phyloP scores from a whole-genome alignment of 2,888 invertebrate species.

The Autographa gamma region DNA sequence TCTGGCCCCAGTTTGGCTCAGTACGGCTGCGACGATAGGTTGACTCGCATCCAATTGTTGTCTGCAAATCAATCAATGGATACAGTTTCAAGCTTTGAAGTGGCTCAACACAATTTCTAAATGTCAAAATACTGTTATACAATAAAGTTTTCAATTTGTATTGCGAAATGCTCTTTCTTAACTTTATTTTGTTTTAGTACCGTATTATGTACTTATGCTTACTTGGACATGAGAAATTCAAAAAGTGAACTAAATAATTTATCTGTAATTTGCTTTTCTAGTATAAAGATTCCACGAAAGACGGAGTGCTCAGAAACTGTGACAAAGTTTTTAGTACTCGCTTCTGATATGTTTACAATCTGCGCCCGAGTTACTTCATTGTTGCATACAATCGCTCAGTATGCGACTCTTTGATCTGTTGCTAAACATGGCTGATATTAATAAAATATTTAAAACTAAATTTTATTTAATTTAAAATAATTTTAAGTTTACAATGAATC shows the following conservation, averaged over 20 bases:
- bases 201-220: not conserved
- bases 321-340: constrained; percentile 2
- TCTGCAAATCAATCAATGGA: constrained; percentile 13
- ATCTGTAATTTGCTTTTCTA: not conserved
- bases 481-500: not conserved
- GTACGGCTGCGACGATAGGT: constrained; percentile 7
- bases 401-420: not conserved
- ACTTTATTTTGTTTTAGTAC: not conserved
- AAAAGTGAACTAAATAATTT: not conserved
- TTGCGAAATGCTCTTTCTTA: not conserved
- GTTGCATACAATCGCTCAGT: not conserved
- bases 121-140: constrained; percentile 41
- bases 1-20: not conserved
- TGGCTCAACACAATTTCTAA: constrained; percentile 33
- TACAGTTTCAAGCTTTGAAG: constrained; percentile 36
- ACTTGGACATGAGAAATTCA: not conserved
- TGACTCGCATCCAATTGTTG: constrained; percentile 8
- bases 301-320: not conserved
- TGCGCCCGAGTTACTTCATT: not conserved
- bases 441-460: too few relatives aligned
- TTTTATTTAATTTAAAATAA: not conserved
- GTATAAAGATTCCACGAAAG: not conserved
- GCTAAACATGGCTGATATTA: not conserved
- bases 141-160: constrained; percentile 14
- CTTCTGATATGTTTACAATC: constrained; percentile 5